Evolutionary conservation across 2,888 invertebrate genomes (phyloP).

Genomic region (Kryphioiulus occultus): DNA sequence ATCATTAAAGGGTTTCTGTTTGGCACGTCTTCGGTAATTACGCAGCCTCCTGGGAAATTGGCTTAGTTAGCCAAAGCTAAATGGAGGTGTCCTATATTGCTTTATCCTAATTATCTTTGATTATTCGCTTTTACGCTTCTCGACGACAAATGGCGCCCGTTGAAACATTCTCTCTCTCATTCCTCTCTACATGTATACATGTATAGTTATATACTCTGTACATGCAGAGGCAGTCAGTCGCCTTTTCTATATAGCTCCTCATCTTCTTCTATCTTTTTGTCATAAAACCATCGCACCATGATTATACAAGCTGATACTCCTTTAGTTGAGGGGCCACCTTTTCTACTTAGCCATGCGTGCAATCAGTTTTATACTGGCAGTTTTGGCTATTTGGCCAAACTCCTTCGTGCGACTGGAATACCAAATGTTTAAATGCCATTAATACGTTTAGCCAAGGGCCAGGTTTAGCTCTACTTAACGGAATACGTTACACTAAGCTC

Average conservation of each 20-base stretch:
- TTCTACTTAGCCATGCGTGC: background rate
- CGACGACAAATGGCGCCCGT: background rate
- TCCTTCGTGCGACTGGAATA: background rate
- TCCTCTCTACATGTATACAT: too few species aligned
- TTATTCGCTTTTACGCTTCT: slow-evolving; percentile 43
- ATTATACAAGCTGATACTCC: background rate
- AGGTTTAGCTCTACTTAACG: background rate
- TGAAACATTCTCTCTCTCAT: background rate
- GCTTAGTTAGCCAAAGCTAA: slow-evolving; percentile 45
- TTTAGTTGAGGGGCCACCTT: background rate
- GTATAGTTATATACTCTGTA: too few species aligned
- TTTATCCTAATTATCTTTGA: slow-evolving; percentile 46
- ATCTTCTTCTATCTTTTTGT: slow-evolving; percentile 18
- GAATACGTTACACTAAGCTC: background rate
- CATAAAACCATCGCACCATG: background rate
- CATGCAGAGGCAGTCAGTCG: too few species aligned
- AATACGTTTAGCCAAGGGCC: background rate
- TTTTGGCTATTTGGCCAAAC: background rate
- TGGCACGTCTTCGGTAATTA: slow-evolving; percentile 43
- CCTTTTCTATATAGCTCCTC: background rate
- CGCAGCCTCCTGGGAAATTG: slow-evolving; percentile 41
- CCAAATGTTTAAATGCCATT: background rate
- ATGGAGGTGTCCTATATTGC: slow-evolving; percentile 47
- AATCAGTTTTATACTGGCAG: background rate
- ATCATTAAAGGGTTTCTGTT: slow-evolving; percentile 25